Conservation (phyloP, 1,140 invertebrate species). For the Mylabris phalerata region DNA sequence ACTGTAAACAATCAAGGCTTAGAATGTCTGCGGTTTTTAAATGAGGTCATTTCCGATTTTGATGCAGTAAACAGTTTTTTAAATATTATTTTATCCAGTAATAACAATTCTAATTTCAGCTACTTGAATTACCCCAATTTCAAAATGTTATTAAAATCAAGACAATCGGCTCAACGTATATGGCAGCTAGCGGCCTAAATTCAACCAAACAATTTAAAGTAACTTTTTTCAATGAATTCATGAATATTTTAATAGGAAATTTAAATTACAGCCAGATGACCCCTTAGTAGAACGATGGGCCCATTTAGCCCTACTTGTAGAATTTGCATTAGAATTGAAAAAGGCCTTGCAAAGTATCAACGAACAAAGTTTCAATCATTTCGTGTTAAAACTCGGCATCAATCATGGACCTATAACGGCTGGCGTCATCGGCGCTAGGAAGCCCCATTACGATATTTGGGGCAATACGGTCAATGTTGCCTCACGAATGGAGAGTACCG, state of each 20-base stretch:
- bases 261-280: slow-evolving; percentile 53
- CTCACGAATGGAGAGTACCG: slow-evolving; percentile 93
- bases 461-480: slow-evolving; percentile 95
- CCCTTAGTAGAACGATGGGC: slow-evolving; percentile 69
- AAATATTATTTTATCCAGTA: neutral
- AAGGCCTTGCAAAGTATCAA: slow-evolving; percentile 85
- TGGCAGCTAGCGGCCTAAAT: slow-evolving; percentile 91
- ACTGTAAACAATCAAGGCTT: slow-evolving; percentile 93
- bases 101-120: slow-evolving; percentile 48
- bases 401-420: slow-evolving; percentile 94
- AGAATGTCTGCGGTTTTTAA: slow-evolving; percentile 91
- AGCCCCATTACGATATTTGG: slow-evolving; percentile 96
- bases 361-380: slow-evolving; percentile 93
- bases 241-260: neutral
- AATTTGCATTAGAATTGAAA: slow-evolving; percentile 86
- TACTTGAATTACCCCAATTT: slow-evolving; percentile 76
- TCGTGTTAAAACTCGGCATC: slow-evolving; percentile 90
- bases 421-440: slow-evolving; percentile 88
- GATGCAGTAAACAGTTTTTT: slow-evolving; percentile 69
- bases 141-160: slow-evolving; percentile 95
- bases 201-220: slow-evolving; percentile 61
- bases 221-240: slow-evolving; percentile 19
- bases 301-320: slow-evolving; percentile 76
- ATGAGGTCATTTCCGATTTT: slow-evolving; percentile 97
- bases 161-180: slow-evolving; percentile 95